Base-by-base conservation (phyloP, 2,888 invertebrate species). In the Endotricha flammealis region DNA sequence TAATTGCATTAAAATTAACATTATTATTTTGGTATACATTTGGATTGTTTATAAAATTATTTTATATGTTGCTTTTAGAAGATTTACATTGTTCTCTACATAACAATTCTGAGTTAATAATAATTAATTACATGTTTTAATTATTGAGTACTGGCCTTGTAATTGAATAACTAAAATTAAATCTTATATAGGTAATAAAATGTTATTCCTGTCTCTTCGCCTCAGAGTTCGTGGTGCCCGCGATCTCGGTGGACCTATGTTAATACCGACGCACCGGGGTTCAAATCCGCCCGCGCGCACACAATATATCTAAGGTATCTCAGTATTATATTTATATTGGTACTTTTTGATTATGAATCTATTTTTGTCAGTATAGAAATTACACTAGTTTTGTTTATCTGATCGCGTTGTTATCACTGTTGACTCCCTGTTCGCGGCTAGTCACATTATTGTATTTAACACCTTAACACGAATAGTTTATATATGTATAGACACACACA, bases 271-370 rank as follows among this genome's bases (percentile, higher is more conserved):
- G 46, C 48, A 38, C 46, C 51, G 51, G 48, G 48, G 48, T 42
- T 42, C 36, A 46, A 42, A 51, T 58, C 59, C 64, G 64, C 67
- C 65, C 71, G 66, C 72, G 69, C 74, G 67, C 71, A 64, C 67
- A 59, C 65, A 55, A 72, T 75, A 69, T 70, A 82, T 78, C 82
- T 85, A 82, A 79, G 70, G 79, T 83, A 80, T 79, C 70, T 69
- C 64, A 65, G 61, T 70, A 69, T 74, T 44, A 78, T 74, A 81
- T 81, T 83, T 86, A 87, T 86, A 83, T 91, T 91, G 91, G 92
- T 91, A 91, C 91, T 87, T 91, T 81, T 91, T 89, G 88, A 89
- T 89, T 89, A 88, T 88, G 86, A 85, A 78, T 81, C 87, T 89
- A 89, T 88, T 83, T 78, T 77, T 82, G 66, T 85, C 72, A 67